phyloP scores from a whole-genome alignment of 2,888 invertebrate species.

The Isotomurus palustris region DNA sequence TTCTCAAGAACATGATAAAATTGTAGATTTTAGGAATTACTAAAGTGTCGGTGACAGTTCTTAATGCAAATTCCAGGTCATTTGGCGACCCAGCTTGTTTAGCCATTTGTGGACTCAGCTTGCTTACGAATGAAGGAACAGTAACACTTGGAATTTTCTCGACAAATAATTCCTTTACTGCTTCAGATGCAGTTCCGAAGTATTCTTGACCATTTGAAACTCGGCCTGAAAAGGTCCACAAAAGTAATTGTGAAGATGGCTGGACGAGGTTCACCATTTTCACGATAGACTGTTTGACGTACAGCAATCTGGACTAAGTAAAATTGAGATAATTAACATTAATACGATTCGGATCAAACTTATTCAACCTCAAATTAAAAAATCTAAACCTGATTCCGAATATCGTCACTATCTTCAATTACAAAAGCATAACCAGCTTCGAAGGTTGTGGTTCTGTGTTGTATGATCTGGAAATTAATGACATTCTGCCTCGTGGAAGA shows the following conservation, averaged over 20 bases:
- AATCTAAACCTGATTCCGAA: constrained; percentile 5
- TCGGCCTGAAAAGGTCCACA: neutral
- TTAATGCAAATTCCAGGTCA: neutral
- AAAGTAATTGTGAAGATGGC: neutral
- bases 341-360: no score
- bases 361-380: no score
- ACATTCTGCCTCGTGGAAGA: neutral
- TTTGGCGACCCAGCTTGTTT: neutral
- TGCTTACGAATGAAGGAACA: neutral
- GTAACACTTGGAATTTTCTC: no score
- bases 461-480: neutral
- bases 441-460: neutral
- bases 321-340: no score
- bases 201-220: neutral
- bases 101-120: neutral
- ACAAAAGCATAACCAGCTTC: neutral
- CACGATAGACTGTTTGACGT: neutral
- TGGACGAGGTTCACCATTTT: neutral
- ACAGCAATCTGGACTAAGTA: neutral
- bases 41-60: neutral
- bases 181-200: neutral
- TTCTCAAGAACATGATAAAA: neutral
- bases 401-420: neutral
- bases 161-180: neutral
- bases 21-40: neutral